phyloP scores from a whole-genome alignment of 2,797 vertebrate species.

The Hyperoplus lanceolatus region DNA sequence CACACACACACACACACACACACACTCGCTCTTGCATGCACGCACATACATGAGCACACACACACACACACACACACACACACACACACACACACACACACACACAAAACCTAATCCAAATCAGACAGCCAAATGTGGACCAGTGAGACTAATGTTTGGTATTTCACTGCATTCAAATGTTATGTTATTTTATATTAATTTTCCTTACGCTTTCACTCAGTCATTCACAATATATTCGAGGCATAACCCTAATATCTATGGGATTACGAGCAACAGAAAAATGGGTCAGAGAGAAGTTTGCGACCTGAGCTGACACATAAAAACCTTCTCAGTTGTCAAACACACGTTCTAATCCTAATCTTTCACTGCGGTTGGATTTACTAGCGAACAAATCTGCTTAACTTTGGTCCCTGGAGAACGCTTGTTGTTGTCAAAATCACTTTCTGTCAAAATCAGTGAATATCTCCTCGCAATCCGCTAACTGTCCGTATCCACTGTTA shows the following conservation, averaged over 20 bases:
- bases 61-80: too few species aligned
- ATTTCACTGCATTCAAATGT: neutral
- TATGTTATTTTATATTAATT: neutral
- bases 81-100: too few species aligned
- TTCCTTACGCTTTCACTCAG: neutral
- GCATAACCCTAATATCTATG: neutral
- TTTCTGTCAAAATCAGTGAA: too few species aligned
- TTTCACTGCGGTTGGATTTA: constrained; percentile 35
- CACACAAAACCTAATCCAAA: neutral
- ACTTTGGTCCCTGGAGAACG: neutral
- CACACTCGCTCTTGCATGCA: too few species aligned
- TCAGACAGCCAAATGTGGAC: neutral
- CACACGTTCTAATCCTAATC: constrained; percentile 53
- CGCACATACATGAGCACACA: too few species aligned
- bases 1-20: too few species aligned
- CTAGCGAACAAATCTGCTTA: constrained; percentile 40
- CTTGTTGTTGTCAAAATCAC: too few species aligned
- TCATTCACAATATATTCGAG: neutral
- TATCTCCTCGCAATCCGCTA: too few species aligned
- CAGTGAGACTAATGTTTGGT: too few species aligned
- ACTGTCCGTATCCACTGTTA: too few species aligned
- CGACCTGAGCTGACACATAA: constrained; percentile 26
- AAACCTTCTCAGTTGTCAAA: constrained; percentile 29
- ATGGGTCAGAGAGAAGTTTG: constrained; percentile 21
- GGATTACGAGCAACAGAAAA: constrained; percentile 13